phyloP scores from a whole-genome alignment of 2,888 invertebrate species.

The Heteropelma amictum region DNA sequence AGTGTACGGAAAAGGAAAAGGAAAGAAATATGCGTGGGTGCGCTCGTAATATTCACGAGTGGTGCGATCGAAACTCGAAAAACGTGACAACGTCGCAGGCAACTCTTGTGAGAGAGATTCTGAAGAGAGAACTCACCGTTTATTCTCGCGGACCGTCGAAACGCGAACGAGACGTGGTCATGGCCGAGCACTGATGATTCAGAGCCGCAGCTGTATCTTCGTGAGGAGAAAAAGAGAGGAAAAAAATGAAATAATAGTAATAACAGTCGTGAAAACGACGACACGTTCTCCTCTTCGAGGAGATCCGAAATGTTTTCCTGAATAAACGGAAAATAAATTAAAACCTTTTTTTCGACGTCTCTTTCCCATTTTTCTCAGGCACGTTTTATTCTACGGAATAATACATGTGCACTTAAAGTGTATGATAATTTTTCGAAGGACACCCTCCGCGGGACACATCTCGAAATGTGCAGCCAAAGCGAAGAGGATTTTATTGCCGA shows the following conservation, averaged over 20 bases:
- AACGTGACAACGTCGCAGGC: slow-evolving; percentile 60
- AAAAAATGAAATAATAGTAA: neutral
- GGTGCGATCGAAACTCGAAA: slow-evolving; percentile 28
- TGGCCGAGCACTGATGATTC: slow-evolving; percentile 68
- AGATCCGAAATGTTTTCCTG: slow-evolving; percentile 52
- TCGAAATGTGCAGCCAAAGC: neutral
- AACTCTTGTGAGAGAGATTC: slow-evolving; percentile 21
- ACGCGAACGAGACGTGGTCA: slow-evolving; percentile 40
- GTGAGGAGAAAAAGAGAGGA: neutral
- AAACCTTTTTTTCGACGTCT: slow-evolving; percentile 41
- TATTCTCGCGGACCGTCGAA: slow-evolving; percentile 38
- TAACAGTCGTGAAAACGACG: neutral
- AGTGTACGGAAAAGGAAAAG: neutral
- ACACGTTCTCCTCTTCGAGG: slow-evolving; percentile 10
- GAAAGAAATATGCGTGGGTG: neutral
- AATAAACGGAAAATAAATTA: slow-evolving; percentile 56
- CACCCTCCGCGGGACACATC: slow-evolving; percentile 8
- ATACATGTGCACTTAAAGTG: neutral
- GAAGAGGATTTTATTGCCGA: too few species aligned
- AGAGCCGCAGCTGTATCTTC: slow-evolving; percentile 68
- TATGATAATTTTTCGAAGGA: slow-evolving; percentile 32
- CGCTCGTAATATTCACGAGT: neutral
- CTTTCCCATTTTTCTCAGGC: neutral
- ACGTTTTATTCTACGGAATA: slow-evolving; percentile 20
- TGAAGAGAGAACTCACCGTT: slow-evolving; percentile 42